Percentiles rank a stretch among this genome's conserved stretches.
phyloP scores from a whole-genome alignment of 2,797 vertebrate genomes.

The Octomys mimax region DNA sequence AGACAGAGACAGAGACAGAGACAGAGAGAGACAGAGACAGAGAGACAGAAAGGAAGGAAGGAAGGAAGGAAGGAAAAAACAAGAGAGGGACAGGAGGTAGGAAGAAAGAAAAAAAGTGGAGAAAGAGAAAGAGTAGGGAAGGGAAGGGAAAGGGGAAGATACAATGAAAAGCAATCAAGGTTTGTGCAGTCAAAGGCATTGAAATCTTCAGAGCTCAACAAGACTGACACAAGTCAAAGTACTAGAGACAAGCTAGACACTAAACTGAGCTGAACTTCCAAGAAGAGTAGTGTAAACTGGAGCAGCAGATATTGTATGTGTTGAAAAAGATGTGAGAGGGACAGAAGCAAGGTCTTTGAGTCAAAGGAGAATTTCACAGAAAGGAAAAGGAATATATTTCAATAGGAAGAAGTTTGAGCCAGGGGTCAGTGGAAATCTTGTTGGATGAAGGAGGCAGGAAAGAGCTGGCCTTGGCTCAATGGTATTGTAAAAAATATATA shows the following conservation, averaged over 20 bases:
- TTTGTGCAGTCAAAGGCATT: neutral
- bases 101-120: neutral
- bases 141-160: neutral
- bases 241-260: neutral
- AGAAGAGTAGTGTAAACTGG: neutral
- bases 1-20: too few species aligned
- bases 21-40: too few species aligned
- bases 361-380: neutral
- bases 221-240: neutral
- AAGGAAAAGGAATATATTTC: neutral
- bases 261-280: neutral
- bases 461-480: neutral
- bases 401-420: neutral
- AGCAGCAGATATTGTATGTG: neutral
- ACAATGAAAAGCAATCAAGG: neutral
- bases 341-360: neutral
- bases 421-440: neutral
- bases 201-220: neutral
- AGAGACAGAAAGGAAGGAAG: fast-evolving
- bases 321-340: neutral
- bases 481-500: neutral
- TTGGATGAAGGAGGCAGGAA: neutral
- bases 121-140: neutral
- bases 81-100: fast-evolving
- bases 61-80: neutral